Evolutionary conservation across 2,797 vertebrate genomes (phyloP).

Genomic region (Coracias cyanogaster): DNA sequence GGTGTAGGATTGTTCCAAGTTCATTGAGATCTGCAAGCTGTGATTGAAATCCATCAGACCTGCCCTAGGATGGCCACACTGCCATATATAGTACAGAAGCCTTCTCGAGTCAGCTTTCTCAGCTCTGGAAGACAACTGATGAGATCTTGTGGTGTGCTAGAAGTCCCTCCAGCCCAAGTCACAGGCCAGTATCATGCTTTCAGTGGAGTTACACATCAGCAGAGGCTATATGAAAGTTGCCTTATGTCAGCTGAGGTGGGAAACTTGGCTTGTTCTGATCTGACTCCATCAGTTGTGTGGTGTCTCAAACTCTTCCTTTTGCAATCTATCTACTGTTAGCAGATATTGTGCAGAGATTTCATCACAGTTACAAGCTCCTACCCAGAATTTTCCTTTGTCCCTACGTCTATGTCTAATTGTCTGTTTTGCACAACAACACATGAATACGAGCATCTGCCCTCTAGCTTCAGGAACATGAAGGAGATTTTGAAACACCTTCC

Average conservation of each 20-base stretch:
- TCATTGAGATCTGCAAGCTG: not conserved
- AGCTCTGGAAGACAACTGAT: not conserved
- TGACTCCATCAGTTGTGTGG: not conserved
- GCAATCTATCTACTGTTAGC: not conserved
- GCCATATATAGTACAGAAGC: not conserved
- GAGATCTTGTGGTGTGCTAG: not conserved
- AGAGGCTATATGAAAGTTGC: not conserved
- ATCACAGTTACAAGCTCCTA: not conserved
- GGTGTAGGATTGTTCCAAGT: not conserved
- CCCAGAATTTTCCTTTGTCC: not conserved
- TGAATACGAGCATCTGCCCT: not conserved
- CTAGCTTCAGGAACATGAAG: not conserved
- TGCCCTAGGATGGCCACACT: no score
- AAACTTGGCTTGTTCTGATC: not conserved
- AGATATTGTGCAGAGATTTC: not conserved
- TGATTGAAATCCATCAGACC: not conserved
- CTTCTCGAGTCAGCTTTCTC: not conserved
- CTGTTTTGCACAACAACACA: not conserved
- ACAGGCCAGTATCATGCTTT: not conserved
- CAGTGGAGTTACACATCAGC: not conserved
- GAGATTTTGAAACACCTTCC: not conserved
- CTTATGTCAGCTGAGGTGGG: not conserved
- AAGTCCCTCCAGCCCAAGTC: not conserved
- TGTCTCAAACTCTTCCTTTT: not conserved
- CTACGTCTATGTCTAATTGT: not conserved